A percentile compares a stretch with the other conserved stretches of the same genome.
phyloP scores from a whole-genome alignment of 2,113 vertebrate species.

The Prochilodus magdalenae region DNA sequence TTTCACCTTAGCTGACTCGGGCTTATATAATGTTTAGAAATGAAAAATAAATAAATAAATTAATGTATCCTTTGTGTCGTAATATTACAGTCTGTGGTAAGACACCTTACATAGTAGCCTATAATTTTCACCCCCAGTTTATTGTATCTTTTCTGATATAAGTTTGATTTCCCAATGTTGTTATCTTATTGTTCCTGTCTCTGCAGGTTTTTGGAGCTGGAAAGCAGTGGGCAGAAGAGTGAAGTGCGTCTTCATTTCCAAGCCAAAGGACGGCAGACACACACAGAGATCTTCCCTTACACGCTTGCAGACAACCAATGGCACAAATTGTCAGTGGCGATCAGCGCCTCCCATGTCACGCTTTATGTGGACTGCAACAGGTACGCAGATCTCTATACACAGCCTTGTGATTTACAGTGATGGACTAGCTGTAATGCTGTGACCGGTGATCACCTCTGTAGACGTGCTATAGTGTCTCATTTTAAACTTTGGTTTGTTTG shows the following conservation, averaged over 20 bases:
- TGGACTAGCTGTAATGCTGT: neutral
- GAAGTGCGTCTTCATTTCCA: constrained; percentile 95
- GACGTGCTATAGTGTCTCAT: neutral
- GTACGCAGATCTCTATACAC: constrained; percentile 70
- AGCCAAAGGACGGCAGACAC: constrained; percentile 85
- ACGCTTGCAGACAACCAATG: constrained; percentile 94
- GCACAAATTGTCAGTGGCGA: constrained; percentile 92
- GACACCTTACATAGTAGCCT: no score
- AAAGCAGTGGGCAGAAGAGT: constrained; percentile 96
- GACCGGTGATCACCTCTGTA: neutral
- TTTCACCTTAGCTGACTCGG: no score
- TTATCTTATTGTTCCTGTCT: neutral
- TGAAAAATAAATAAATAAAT: no score
- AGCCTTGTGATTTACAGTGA: no score
- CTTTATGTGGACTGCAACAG: constrained; percentile 96
- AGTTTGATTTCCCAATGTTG: neutral
- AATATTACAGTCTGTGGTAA: no score
- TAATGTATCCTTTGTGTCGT: no score
- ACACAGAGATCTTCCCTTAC: constrained; percentile 95
- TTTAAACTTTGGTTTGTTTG: neutral
- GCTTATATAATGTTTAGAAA: no score
- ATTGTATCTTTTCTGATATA: neutral
- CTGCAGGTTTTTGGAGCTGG: constrained; percentile 91
- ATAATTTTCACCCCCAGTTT: neutral
- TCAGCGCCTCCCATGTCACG: constrained; percentile 94